phyloP scores from a whole-genome alignment of 2,113 vertebrate genomes.

The Mystacornis crossleyi region DNA sequence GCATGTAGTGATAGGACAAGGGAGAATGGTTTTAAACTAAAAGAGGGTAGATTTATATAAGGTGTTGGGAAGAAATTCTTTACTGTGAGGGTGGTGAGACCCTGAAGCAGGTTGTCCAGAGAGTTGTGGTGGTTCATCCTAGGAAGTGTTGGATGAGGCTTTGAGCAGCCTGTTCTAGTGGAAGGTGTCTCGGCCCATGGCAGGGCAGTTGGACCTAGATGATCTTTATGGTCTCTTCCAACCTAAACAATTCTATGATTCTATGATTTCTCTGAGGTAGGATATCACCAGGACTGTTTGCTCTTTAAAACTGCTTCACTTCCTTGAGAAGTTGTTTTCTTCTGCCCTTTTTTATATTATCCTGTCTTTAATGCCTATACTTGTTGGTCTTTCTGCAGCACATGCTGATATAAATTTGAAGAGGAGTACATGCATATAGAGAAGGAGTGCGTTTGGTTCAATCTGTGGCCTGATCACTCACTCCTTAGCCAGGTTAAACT shows the following conservation, averaged over 20 bases:
- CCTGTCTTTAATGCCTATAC: background rate
- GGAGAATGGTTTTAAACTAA: background rate
- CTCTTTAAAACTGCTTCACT: background rate
- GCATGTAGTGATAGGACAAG: background rate
- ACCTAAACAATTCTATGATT: background rate
- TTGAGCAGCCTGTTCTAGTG: background rate
- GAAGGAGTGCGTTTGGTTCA: background rate
- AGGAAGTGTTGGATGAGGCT: background rate
- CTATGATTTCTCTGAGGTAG: background rate
- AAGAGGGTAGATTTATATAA: background rate
- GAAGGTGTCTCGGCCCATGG: background rate
- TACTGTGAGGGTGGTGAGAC: background rate
- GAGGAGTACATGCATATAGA: fast-evolving
- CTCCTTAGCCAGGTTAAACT: background rate
- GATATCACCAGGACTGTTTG: background rate
- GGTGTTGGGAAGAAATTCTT: background rate
- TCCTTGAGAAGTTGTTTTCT: background rate
- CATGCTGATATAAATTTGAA: background rate
- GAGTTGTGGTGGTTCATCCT: background rate
- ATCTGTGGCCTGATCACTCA: fast-evolving
- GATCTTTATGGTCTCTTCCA: background rate
- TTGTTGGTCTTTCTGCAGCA: background rate
- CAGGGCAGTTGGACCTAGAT: background rate
- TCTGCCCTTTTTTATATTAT: background rate
- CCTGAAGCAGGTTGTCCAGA: background rate